Percentiles rank a stretch among this genome's conserved stretches.
phyloP scores from a whole-genome alignment of 2,113 vertebrate species.

The Lampris incognitus region DNA sequence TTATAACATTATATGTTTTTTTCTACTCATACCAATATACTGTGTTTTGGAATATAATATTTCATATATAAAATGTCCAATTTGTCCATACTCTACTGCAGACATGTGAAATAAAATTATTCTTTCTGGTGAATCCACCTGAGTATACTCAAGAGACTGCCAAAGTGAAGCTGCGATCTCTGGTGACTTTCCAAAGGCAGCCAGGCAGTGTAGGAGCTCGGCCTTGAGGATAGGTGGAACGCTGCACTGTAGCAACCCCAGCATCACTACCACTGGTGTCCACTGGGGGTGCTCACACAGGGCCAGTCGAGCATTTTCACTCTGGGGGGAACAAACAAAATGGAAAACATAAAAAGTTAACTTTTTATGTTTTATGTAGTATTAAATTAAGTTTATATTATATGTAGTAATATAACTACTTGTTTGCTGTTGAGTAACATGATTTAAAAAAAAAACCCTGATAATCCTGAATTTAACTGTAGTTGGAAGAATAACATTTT shows the following conservation, averaged over 20 bases:
- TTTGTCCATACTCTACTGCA: background rate
- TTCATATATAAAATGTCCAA: background rate
- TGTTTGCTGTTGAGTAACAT: no score
- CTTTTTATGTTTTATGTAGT: no score
- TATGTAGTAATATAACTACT: no score
- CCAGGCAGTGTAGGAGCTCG: slow-evolving; percentile 88
- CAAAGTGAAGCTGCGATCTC: slow-evolving; percentile 97
- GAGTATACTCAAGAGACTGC: slow-evolving; percentile 97
- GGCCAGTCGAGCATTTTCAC: slow-evolving; percentile 95
- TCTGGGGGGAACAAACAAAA: slow-evolving; percentile 74
- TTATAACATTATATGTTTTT: no score
- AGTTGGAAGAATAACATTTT: no score
- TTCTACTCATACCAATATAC: background rate
- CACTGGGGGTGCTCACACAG: slow-evolving; percentile 98
- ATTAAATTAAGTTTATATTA: no score
- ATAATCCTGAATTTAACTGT: no score
- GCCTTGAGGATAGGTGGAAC: slow-evolving; percentile 93
- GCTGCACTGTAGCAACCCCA: slow-evolving; percentile 95
- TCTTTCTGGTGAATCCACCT: slow-evolving; percentile 78
- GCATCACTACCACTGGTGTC: slow-evolving; percentile 95
- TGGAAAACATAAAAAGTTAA: background rate
- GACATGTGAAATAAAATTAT: no score
- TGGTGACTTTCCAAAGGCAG: slow-evolving; percentile 94
- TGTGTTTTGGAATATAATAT: background rate
- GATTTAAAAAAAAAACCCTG: no score